Base-by-base conservation (phyloP, 2,797 vertebrate genomes). In the Rhinogobio ventralis region DNA sequence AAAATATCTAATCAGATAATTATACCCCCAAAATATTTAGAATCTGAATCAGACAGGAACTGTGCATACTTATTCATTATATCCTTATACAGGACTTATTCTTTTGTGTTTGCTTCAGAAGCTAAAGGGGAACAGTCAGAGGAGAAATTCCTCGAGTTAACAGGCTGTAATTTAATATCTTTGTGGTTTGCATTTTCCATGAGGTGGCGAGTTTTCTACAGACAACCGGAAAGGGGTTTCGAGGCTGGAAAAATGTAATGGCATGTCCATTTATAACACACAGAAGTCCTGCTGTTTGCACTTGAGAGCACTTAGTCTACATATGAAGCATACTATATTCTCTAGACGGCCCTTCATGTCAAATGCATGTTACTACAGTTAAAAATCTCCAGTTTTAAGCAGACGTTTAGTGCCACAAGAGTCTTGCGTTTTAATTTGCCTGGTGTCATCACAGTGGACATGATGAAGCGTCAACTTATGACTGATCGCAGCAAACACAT, bases 101-200 rank as follows among this genome's bases (percentile, higher is more conserved):
- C 53, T 62, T 78, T 78, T 60, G 45, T 20, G 39, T 30, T 30
- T 78, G 76, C 39, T 20, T 78, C 39, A 46, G n/a, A 78, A 25
- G 17, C 9, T 19, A 46, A 39, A 62, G 60, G 60, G 13, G 60
- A 62, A 39, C 39, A 42, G 5, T 45, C 55, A 62, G 36, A 36
- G 9, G 15, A 78, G 39, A 62, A 46, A 62, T 75, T 42, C 39
- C 19, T 78, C n/a, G 15, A 45, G n/a, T 64, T 46, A 64, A 78
- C 76, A 74, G 49, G 49, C 57, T 85, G 57, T 68, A 93, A 92
- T 93, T 94, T 94, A 93, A 94, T 95, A 95, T 94, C 94, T 92
- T 92, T 93, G 92, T 95, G 94, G 90, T 92, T 92, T 93, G 93
- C 89, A 55, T 75, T 91, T 28, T 92, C 92, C 94, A 94, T 91